phyloP scores from a whole-genome alignment of 2,797 vertebrate genomes.

The Megaceryle alcyon region DNA sequence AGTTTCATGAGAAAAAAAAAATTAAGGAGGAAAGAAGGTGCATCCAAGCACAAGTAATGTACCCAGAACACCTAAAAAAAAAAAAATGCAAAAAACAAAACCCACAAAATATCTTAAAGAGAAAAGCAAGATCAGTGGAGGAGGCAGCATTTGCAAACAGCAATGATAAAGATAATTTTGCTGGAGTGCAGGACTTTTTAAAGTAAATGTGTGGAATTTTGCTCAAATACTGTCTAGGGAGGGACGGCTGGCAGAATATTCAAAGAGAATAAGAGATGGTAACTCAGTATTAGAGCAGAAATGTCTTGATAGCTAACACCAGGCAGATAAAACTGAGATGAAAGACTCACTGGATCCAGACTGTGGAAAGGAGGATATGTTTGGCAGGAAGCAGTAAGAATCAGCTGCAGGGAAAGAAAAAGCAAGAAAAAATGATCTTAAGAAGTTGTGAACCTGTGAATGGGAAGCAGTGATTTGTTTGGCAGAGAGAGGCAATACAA shows the following conservation, averaged over 20 bases:
- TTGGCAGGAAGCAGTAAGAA: neutral
- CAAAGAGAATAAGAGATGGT: neutral
- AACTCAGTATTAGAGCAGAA: neutral
- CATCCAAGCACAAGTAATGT: neutral
- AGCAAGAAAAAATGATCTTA: neutral
- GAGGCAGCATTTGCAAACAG: neutral
- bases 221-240: neutral
- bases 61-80: neutral
- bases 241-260: fast-evolving
- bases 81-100: neutral
- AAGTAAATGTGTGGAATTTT: neutral
- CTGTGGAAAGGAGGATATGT: neutral
- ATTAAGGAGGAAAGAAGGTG: neutral
- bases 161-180: neutral
- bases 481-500: neutral
- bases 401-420: neutral
- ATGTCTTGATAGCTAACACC: neutral
- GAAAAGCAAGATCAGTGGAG: neutral
- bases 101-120: neutral
- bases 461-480: neutral
- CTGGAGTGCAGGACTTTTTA: neutral
- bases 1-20: neutral
- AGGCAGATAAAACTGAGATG: neutral
- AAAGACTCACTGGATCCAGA: neutral
- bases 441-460: neutral